Base-by-base conservation (phyloP, 2,113 vertebrate genomes). In the Acanthochromis polyacanthus region DNA sequence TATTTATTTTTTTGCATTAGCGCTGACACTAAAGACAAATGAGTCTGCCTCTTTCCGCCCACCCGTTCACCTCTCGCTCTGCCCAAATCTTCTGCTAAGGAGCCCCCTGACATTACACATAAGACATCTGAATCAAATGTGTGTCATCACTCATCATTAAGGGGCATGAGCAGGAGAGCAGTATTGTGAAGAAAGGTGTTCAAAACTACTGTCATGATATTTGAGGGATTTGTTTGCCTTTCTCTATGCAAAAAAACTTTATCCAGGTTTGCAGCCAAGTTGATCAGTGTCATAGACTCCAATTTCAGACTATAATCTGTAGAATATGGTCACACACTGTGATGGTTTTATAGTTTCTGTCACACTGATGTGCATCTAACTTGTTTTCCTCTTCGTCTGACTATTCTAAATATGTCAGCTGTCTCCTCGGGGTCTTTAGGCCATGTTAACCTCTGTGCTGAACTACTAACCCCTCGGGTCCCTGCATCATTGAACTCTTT, bases 61-160 rank as follows among this genome's bases (percentile, higher is more conserved):
- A 74, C 86, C 63, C 38, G 25, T 58, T 85, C 81, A 73, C 76
- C 73, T 48, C 57, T 85, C 43, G 28, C 84, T 78, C 75, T 87
- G 78, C 82, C 84, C 83, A 89, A 77, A 87, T 88, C 81, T 88
- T 78, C 78, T 28, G 36, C 87, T 67, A 81, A 92, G 88, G 81
- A 91, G 81, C 70, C 88, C 84, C 87, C 78, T n/a, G 86, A 91
- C 83, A 43, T 61, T 14, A 2, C 65, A 60, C 90, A 55, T 84
- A 90, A 88, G 88, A 91, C 62, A 51, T 81, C 82, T 78, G 82
- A 84, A 91, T 91, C 85, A 88, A 90, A 75, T 22, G 58, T 25
- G 72, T 68, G 88, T 89, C 90, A 92, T 94, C 88, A 65, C 87
- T 93, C 91, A 93, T 92, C 84, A 88, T 93, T 93, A 92, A 71